These are phyloP conservation scores for Pantala flavescens DNA, from an alignment of 1,140 invertebrate species.

Conservation along the genomic window DNA sequence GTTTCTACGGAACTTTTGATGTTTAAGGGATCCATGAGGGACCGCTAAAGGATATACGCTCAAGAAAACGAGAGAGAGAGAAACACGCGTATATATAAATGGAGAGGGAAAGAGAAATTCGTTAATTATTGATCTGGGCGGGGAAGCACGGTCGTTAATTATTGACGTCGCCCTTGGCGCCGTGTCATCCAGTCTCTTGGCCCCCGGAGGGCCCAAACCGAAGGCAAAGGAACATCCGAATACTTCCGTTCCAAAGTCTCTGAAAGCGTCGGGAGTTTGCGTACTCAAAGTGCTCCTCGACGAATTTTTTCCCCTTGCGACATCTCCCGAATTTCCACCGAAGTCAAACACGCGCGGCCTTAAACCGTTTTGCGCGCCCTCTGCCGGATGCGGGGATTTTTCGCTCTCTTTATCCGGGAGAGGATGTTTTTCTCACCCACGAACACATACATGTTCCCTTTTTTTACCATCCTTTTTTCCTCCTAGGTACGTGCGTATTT, in stretches of 20 bases:
- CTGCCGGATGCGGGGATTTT: too few species aligned
- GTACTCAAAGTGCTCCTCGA: too few species aligned
- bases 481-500: not conserved
- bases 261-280: not conserved
- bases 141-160: slow-evolving; percentile 4
- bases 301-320: too few species aligned
- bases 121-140: slow-evolving; percentile 5
- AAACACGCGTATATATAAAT: not conserved
- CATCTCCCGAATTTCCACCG: not conserved
- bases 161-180: not conserved
- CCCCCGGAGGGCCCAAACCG: not conserved
- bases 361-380: too few species aligned
- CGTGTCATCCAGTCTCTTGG: not conserved
- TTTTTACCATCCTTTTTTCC: not conserved
- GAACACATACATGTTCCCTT: not conserved
- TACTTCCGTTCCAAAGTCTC: not conserved
- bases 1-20: not conserved
- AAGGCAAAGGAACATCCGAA: not conserved
- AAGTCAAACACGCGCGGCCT: not conserved
- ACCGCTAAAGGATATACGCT: not conserved
- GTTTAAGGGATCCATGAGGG: too few species aligned
- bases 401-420: too few species aligned
- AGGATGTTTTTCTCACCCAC: not conserved
- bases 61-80: not conserved
- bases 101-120: not conserved